Evolutionary conservation across 2,888 invertebrate species (phyloP).

Genomic region (Acanthosoma haemorrhoidale): DNA sequence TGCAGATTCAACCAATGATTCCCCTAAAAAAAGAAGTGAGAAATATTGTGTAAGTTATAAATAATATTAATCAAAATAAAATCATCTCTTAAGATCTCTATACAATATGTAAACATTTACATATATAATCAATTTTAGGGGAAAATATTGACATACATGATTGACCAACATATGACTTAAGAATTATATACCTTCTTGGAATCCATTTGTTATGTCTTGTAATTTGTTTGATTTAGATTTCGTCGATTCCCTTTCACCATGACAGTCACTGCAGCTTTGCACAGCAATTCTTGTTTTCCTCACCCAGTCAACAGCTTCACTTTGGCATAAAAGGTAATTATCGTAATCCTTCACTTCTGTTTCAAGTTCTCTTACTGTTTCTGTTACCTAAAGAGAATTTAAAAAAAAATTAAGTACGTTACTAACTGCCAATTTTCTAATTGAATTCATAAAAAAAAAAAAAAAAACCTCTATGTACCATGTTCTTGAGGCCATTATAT

Average conservation of each 20-base stretch:
- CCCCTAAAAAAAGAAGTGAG: constrained; percentile 44
- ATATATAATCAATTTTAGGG: too few relatives aligned
- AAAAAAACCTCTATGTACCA: constrained; percentile 45
- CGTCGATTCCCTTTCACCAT: constrained; percentile 76
- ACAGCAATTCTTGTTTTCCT: constrained; percentile 72
- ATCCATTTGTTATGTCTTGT: constrained; percentile 59
- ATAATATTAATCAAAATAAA: too few relatives aligned
- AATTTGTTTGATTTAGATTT: constrained; percentile 71
- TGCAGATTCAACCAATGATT: constrained; percentile 65
- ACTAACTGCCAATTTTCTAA: background rate
- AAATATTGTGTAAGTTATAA: too few relatives aligned
- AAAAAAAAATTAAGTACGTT: background rate
- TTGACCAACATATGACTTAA: too few relatives aligned
- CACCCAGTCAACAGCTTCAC: constrained; percentile 80
- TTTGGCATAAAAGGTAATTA: constrained; percentile 74
- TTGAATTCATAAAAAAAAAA: background rate
- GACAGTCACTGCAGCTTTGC: constrained; percentile 78
- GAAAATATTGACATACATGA: too few relatives aligned
- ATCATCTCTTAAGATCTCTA: too few relatives aligned
- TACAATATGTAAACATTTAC: too few relatives aligned
- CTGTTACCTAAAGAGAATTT: constrained; percentile 37
- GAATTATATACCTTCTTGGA: constrained; percentile 56
- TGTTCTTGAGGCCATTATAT: constrained; percentile 63
- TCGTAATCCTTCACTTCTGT: constrained; percentile 81
- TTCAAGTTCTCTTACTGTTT: constrained; percentile 53